phyloP scores from a whole-genome alignment of 2,888 invertebrate genomes.

The Clusia tigrina region DNA sequence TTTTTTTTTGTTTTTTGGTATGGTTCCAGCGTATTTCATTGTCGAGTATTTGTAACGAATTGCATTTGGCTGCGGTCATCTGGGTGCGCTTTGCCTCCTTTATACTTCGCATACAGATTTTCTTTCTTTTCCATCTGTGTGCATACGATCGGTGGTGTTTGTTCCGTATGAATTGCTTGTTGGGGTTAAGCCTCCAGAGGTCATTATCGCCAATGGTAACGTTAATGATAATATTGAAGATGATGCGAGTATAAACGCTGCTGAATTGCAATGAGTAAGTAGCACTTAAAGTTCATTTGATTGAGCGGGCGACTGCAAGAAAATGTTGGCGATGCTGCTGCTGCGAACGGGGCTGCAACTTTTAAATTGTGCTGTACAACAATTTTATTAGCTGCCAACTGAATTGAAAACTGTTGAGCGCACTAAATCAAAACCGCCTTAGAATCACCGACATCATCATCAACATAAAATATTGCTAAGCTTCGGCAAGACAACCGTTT shows the following conservation, averaged over 20 bases:
- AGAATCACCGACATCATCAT: neutral
- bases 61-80: slow-evolving; percentile 61
- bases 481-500: neutral
- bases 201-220: slow-evolving; percentile 21
- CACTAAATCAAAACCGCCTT: neutral
- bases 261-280: neutral
- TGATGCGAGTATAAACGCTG: neutral
- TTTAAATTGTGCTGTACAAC: neutral
- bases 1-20: slow-evolving; percentile 28
- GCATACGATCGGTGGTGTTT: neutral
- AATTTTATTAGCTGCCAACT: neutral
- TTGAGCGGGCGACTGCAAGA: too few relatives aligned
- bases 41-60: slow-evolving; percentile 59
- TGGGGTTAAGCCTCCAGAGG: slow-evolving; percentile 8
- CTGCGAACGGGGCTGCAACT: neutral
- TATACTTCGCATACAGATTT: too few relatives aligned
- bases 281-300: too few relatives aligned
- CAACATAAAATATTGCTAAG: neutral
- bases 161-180: neutral
- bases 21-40: slow-evolving; percentile 39
- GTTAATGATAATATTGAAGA: neutral
- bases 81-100: slow-evolving; percentile 47
- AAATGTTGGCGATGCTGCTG: neutral
- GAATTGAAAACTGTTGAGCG: neutral
- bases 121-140: neutral